Evolutionary conservation across 2,888 invertebrate genomes (phyloP).

Genomic region (Mellilla xanthometata): DNA sequence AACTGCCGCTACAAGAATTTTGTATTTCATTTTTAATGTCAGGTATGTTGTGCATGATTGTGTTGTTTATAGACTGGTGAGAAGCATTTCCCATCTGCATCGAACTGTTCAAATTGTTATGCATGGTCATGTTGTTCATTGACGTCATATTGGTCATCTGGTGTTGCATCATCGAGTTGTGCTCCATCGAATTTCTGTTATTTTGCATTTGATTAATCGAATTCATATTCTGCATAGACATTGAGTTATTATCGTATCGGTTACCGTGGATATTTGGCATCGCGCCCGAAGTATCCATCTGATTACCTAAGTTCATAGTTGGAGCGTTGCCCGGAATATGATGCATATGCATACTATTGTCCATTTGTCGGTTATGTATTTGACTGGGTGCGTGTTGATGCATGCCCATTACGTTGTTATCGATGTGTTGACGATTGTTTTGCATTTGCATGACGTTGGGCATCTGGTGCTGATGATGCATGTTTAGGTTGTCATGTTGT

Average conservation of each 20-base stretch:
- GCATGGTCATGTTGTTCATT: constrained; percentile 71
- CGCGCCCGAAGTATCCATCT: constrained; percentile 61
- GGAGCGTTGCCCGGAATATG: constrained; percentile 63
- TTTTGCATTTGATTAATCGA: constrained; percentile 70
- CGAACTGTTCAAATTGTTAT: constrained; percentile 59
- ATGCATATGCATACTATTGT: constrained; percentile 72
- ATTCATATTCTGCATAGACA: constrained; percentile 68
- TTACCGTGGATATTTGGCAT: constrained; percentile 64
- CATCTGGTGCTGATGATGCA: constrained; percentile 76
- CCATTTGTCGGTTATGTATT: constrained; percentile 72
- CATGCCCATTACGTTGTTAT: constrained; percentile 67
- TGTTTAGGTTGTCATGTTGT: constrained; percentile 63
- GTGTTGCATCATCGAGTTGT: constrained; percentile 71
- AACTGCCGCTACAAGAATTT: constrained; percentile 71
- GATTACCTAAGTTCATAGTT: constrained; percentile 61
- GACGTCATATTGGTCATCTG: constrained; percentile 64
- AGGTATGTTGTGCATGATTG: constrained; percentile 74
- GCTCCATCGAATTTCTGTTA: constrained; percentile 68
- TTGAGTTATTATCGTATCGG: constrained; percentile 67
- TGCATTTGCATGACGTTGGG: constrained; percentile 73
- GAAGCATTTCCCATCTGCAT: constrained; percentile 68
- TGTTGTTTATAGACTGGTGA: constrained; percentile 65
- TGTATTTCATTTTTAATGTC: constrained; percentile 77
- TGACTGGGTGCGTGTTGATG: constrained; percentile 72
- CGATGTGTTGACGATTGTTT: constrained; percentile 66